Percentiles rank a stretch among this genome's conserved stretches.
Conservation (phyloP, 1,140 invertebrate genomes). For the Aethina tumida region DNA sequence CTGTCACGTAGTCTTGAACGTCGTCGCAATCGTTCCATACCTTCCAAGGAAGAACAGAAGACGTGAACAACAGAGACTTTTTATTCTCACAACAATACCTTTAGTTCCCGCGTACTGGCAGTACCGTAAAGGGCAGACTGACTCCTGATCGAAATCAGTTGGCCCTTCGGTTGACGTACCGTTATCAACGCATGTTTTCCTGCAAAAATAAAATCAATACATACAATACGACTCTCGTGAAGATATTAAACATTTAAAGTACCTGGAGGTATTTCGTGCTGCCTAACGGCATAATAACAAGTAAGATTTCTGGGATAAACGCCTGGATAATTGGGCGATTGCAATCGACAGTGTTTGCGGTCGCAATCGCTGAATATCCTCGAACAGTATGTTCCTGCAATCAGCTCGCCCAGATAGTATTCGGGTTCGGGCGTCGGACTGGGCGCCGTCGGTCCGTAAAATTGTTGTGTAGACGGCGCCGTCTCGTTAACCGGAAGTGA, state of each 20-base stretch:
- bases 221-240: background rate
- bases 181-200: slow-evolving; percentile 72
- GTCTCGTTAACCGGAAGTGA: no score
- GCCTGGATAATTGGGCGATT: slow-evolving; percentile 86
- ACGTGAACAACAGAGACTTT: no score
- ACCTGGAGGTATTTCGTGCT: slow-evolving; percentile 66
- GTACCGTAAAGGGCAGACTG: slow-evolving; percentile 47
- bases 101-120: slow-evolving; percentile 32
- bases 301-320: slow-evolving; percentile 83
- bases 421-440: slow-evolving; percentile 38
- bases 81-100: no score
- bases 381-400: slow-evolving; percentile 81
- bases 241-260: slow-evolving; percentile 4
- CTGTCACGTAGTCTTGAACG: slow-evolving; percentile 78
- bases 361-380: slow-evolving; percentile 83
- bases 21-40: slow-evolving; percentile 80
- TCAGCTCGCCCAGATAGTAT: slow-evolving; percentile 71
- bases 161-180: slow-evolving; percentile 71
- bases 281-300: slow-evolving; percentile 74
- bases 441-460: slow-evolving; percentile 22
- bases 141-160: slow-evolving; percentile 69
- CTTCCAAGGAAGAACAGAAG: slow-evolving; percentile 29
- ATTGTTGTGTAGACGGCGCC: no score
- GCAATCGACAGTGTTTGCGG: slow-evolving; percentile 72
- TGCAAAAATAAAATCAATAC: slow-evolving; percentile 7